These are phyloP conservation scores for Varecia variegata DNA, from an alignment of 2,797 vertebrate genomes.

Conservation along the genomic window DNA sequence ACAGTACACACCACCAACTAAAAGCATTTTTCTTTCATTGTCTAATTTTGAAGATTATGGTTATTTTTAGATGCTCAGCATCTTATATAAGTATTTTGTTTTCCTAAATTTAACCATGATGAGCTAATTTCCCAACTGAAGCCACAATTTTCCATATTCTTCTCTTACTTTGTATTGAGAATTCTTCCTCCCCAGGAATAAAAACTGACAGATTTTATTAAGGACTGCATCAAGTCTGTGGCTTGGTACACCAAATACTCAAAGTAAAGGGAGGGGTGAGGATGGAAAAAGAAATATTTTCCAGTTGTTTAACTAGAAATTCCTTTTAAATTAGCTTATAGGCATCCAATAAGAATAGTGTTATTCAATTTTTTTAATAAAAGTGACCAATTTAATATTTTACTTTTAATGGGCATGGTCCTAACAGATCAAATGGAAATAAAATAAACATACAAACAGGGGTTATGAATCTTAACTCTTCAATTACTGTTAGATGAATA, in stretches of 20 bases:
- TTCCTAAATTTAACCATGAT: neutral
- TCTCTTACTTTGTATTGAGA: neutral
- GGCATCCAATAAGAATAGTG: slow-evolving; percentile 12
- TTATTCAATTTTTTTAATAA: slow-evolving; percentile 36
- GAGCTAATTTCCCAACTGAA: slow-evolving; percentile 37
- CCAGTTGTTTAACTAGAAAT: slow-evolving; percentile 38
- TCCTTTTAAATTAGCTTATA: slow-evolving; percentile 28
- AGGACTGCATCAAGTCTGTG: neutral
- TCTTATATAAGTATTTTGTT: slow-evolving; percentile 3
- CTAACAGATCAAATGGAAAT: slow-evolving; percentile 41
- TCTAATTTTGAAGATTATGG: slow-evolving; percentile 33
- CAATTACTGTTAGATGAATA: neutral
- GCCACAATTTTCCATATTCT: slow-evolving; percentile 4
- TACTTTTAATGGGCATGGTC: neutral
- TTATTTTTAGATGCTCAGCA: slow-evolving; percentile 51
- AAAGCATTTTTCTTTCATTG: slow-evolving; percentile 50
- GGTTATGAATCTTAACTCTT: slow-evolving; percentile 20
- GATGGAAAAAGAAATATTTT: slow-evolving; percentile 21
- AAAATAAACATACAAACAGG: slow-evolving; percentile 30
- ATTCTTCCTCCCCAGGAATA: neutral
- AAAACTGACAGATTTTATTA: slow-evolving; percentile 23
- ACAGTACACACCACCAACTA: slow-evolving; percentile 13
- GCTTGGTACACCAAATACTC: neutral
- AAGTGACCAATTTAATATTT: slow-evolving; percentile 12
- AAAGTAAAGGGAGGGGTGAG: neutral